phyloP scores from a whole-genome alignment of 2,888 invertebrate species.

The Lepidochrysops patricia region DNA sequence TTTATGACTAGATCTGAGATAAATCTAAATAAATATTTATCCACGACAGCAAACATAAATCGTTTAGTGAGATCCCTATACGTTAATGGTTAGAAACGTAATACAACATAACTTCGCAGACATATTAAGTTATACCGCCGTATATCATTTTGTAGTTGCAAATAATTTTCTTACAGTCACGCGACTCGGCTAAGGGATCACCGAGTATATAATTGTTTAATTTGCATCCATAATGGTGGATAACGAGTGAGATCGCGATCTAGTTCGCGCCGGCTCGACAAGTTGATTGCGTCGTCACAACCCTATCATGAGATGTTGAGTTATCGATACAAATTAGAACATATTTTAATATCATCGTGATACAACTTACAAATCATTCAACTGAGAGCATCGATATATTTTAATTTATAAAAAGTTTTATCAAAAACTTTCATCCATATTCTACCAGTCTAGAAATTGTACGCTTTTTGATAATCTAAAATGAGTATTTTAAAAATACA shows the following conservation, averaged over 20 bases:
- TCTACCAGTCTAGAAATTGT: too few relatives aligned
- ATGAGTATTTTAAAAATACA: too few relatives aligned
- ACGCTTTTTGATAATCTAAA: too few relatives aligned
- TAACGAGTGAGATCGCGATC: slow-evolving; percentile 64
- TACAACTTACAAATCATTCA: not conserved
- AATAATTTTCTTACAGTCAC: slow-evolving; percentile 44
- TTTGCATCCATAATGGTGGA: slow-evolving; percentile 63
- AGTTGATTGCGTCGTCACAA: slow-evolving; percentile 37
- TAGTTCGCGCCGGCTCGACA: slow-evolving; percentile 56
- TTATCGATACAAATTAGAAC: slow-evolving; percentile 12
- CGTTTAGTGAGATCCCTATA: slow-evolving; percentile 6
- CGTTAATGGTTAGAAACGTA: slow-evolving; percentile 16
- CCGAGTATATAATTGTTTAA: slow-evolving; percentile 55
- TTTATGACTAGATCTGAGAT: too few relatives aligned
- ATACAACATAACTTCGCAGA: slow-evolving; percentile 24
- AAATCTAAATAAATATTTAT: too few relatives aligned
- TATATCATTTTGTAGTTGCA: slow-evolving; percentile 24
- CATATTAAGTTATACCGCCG: slow-evolving; percentile 20
- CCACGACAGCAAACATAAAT: not conserved
- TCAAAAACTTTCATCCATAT: too few relatives aligned
- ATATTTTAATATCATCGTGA: not conserved
- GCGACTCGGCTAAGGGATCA: slow-evolving; percentile 37
- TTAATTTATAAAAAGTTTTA: too few relatives aligned
- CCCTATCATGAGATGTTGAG: slow-evolving; percentile 14
- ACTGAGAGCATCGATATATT: not conserved